phyloP scores from a whole-genome alignment of 2,888 invertebrate genomes.

The Agriopis leucophaearia region DNA sequence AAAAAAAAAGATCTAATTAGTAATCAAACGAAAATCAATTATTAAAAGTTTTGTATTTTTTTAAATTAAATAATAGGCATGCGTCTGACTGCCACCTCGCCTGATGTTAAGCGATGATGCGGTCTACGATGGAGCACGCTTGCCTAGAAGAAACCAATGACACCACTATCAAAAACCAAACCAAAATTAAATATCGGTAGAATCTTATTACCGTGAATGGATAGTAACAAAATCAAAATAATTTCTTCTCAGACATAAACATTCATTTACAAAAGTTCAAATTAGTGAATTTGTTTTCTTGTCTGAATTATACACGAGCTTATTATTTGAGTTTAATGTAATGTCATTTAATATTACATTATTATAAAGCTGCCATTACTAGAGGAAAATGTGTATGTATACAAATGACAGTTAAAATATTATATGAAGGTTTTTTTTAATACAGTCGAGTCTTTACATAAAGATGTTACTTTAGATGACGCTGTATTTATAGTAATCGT shows the following conservation, averaged over 20 bases:
- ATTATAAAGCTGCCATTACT: conserved; percentile 22
- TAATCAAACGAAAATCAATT: neutral
- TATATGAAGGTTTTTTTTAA: conserved; percentile 25
- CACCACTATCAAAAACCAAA: no score
- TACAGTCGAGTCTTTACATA: conserved; percentile 33
- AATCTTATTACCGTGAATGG: no score
- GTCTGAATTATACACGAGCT: conserved; percentile 9
- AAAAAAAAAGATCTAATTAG: neutral
- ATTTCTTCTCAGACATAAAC: no score
- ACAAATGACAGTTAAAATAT: conserved; percentile 36
- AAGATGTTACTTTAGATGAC: conserved; percentile 36
- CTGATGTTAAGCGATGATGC: no score
- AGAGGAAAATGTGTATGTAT: conserved; percentile 31
- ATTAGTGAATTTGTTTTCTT: neutral
- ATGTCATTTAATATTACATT: conserved; percentile 12
- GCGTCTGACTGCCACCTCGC: no score
- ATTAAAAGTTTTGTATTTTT: no score
- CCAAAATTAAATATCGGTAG: no score
- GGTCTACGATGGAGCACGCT: no score
- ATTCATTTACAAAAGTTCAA: no score
- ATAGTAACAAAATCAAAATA: no score
- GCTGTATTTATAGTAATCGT: conserved; percentile 44
- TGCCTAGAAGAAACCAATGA: no score
- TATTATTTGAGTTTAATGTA: conserved; percentile 11
- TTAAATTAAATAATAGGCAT: no score